A percentile compares a stretch with the other conserved stretches of the same genome.
phyloP scores from a whole-genome alignment of 2,888 invertebrate genomes.

The Elegia similella region DNA sequence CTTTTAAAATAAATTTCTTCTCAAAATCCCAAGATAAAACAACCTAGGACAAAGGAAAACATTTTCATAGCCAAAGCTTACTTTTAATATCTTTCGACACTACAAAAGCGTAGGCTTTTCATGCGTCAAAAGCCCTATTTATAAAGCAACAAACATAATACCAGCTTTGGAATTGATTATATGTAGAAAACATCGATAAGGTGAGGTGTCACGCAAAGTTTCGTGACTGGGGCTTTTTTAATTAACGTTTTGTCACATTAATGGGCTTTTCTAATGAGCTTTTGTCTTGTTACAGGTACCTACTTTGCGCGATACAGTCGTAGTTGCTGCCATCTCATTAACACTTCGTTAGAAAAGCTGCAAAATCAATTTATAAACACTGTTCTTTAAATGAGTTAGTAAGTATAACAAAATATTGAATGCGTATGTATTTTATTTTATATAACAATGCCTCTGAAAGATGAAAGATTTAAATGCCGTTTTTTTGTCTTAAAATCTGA shows the following conservation, averaged over 20 bases:
- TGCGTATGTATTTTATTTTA: too few species aligned
- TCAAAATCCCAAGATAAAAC: background rate
- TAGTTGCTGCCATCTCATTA: background rate
- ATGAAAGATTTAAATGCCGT: too few species aligned
- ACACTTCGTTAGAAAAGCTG: background rate
- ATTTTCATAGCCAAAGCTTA: background rate
- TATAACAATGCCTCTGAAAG: too few species aligned
- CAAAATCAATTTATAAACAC: too few species aligned
- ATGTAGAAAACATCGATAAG: slow-evolving; percentile 27
- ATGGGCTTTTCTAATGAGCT: slow-evolving; percentile 41
- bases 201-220: slow-evolving; percentile 38
- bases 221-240: slow-evolving; percentile 43
- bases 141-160: slow-evolving; percentile 10
- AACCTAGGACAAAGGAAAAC: background rate
- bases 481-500: too few species aligned
- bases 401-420: too few species aligned
- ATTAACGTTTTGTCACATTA: slow-evolving; percentile 47
- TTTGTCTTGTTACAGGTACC: slow-evolving; percentile 32
- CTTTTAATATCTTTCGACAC: background rate
- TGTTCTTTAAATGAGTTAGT: too few species aligned
- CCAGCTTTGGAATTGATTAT: slow-evolving; percentile 20
- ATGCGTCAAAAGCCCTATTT: slow-evolving; percentile 8
- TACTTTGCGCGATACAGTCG: too few species aligned
- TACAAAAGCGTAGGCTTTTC: slow-evolving; percentile 8
- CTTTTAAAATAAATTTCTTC: background rate